phyloP scores from a whole-genome alignment of 2,888 invertebrate genomes.

The Erannis defoliaria region DNA sequence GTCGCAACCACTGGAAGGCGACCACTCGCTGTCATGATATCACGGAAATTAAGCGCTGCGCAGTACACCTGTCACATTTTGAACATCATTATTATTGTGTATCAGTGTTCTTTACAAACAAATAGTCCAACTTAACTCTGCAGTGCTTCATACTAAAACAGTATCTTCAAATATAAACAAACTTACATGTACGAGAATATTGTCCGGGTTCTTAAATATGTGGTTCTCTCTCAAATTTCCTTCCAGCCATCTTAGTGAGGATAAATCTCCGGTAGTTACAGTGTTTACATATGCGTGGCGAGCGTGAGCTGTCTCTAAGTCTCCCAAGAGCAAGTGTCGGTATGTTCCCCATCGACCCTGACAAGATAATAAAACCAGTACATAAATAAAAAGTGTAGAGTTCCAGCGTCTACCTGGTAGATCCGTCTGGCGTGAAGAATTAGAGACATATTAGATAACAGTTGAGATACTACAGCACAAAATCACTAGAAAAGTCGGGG shows the following conservation, averaged over 20 bases:
- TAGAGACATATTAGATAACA: too few species aligned
- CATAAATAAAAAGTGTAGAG: too few species aligned
- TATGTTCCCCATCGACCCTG: constrained; percentile 92
- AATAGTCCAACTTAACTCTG: too few species aligned
- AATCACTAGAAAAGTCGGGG: too few species aligned
- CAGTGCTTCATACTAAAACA: too few species aligned
- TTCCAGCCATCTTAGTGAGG: constrained; percentile 91
- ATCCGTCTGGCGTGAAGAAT: too few species aligned
- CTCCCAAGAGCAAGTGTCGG: constrained; percentile 91
- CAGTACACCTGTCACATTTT: constrained; percentile 91
- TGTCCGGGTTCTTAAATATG: constrained; percentile 61
- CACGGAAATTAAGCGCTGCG: constrained; percentile 96
- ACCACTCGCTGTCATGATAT: constrained; percentile 97
- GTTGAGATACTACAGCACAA: too few species aligned
- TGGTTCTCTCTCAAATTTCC: constrained; percentile 81
- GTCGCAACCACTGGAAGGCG: constrained; percentile 94
- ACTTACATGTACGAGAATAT: constrained; percentile 71
- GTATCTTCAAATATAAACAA: neutral
- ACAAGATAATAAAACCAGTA: too few species aligned
- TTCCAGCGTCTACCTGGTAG: too few species aligned
- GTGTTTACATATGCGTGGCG: constrained; percentile 93
- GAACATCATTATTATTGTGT: too few species aligned
- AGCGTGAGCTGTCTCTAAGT: constrained; percentile 72
- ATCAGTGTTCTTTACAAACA: too few species aligned
- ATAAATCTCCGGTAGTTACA: constrained; percentile 93